Conservation (phyloP, 2,797 vertebrate genomes). For the Lagodon rhomboides region DNA sequence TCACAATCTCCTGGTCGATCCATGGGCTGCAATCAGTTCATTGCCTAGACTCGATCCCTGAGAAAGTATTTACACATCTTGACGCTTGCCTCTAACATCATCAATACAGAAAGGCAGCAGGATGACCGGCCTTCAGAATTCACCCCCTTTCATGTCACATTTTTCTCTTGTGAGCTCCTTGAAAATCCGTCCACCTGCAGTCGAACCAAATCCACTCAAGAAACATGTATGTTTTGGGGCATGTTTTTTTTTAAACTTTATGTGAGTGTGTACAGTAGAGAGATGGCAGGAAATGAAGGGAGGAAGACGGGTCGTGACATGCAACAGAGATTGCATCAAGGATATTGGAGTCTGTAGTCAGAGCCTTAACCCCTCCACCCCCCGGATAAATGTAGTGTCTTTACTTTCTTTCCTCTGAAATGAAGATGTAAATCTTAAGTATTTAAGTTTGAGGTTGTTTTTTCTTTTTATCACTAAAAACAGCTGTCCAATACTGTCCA, state of each 20-base stretch:
- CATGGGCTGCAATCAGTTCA: background rate
- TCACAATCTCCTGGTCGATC: slow-evolving; percentile 1
- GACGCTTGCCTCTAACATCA: background rate
- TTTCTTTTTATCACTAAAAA: too few species aligned
- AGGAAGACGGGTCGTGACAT: background rate
- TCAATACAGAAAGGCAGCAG: background rate
- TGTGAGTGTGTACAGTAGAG: background rate
- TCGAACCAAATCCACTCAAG: background rate
- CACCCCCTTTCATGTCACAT: background rate
- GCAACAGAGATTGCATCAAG: background rate
- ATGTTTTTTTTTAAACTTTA: background rate
- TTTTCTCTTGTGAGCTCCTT: background rate
- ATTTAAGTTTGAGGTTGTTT: too few species aligned
- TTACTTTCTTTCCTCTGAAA: background rate
- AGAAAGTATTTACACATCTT: slow-evolving; percentile 11
- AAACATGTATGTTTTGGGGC: background rate
- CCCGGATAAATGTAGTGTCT: slow-evolving; percentile 4
- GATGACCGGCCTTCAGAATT: background rate
- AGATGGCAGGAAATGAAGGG: slow-evolving; percentile 14
- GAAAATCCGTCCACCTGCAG: background rate
- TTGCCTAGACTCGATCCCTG: background rate
- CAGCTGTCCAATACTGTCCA: background rate
- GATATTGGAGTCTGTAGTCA: slow-evolving; percentile 27
- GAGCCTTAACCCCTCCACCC: background rate
- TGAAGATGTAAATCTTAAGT: too few species aligned